Evolutionary conservation across 2,113 vertebrate genomes (phyloP), one percentile per base, ranked within the genome.

Genomic region (Solenodon paradoxus): DNA sequence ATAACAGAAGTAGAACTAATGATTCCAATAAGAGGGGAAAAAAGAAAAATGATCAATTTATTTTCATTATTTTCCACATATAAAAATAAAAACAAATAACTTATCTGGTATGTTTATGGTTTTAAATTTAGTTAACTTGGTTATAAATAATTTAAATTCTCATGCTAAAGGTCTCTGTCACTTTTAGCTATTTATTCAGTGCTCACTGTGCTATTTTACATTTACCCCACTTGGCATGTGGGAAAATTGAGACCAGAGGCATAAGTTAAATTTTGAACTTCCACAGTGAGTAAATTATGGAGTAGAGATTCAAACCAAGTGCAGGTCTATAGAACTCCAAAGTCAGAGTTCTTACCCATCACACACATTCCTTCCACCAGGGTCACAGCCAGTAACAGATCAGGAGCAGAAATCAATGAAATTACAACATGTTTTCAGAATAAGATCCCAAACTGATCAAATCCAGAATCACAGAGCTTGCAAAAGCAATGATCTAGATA

Each of bases 1-100:
- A 45, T 28, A 13, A 26, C 45, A 74, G 35, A 55, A 61, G 71
- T 80, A 79, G 22, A 82, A 59, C 1, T 13, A 59, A 9, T 47
- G 45, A 47, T 35, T 11, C 59, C n/a, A 30, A 5, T 7, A 63
- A 40, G 42, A 45, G 13, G 63, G 49, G 38, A 81, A 83, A 22
- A 83, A n/a, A 22, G n/a, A 91, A 69, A 55, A 20, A 40, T 22
- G 32, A 45, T 80, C 3, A 51, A 69, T 93, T 91, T 17, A 61
- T 78, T 71, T 89, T 90, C 53, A 82, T 79, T 89, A 79, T 83
- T 92, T 82, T 79, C 10, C 22, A 82, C 7, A n/a, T 71, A n/a
- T 87, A 77, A 88, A 94, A 91, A 47, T 87, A 9, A 59, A 35
- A 63, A 53, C 47, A 74, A 79, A 10, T 80, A 90, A 77, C 7